These are phyloP conservation scores for Sibirionetta formosa DNA, from an alignment of 2,797 vertebrate genomes.

Conservation along the genomic window DNA sequence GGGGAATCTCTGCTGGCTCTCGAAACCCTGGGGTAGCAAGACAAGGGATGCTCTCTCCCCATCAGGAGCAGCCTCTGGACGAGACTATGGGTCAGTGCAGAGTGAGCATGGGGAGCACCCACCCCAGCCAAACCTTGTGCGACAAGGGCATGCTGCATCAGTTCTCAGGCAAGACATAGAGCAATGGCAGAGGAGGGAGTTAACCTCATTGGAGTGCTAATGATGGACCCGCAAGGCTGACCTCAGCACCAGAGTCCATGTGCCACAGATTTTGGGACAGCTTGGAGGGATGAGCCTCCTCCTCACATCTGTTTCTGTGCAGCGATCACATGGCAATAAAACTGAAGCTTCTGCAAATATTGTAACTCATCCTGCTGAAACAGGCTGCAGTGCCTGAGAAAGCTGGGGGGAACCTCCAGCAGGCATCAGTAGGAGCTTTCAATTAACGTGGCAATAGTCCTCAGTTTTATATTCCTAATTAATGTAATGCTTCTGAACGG, in stretches of 20 bases:
- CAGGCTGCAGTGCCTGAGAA: background rate
- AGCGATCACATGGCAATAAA: background rate
- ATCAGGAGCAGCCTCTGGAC: background rate
- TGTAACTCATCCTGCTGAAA: background rate
- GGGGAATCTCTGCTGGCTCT: background rate
- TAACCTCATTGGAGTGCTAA: background rate
- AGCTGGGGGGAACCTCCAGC: background rate
- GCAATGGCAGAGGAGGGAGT: accelerated
- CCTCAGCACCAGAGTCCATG: background rate
- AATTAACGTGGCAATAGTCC: background rate
- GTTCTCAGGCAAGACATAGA: background rate
- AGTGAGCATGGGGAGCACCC: background rate
- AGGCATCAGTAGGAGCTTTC: background rate
- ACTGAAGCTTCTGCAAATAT: background rate
- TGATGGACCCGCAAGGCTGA: background rate
- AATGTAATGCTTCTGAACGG: background rate
- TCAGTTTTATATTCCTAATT: background rate
- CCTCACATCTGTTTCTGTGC: background rate
- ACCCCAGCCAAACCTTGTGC: background rate
- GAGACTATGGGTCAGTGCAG: background rate
- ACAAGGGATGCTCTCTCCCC: accelerated
- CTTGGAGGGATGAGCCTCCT: background rate
- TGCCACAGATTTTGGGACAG: accelerated
- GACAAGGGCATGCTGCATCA: background rate
- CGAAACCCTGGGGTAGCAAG: background rate